phyloP scores from a whole-genome alignment of 1,140 invertebrate species.

The Theocolax elegans region DNA sequence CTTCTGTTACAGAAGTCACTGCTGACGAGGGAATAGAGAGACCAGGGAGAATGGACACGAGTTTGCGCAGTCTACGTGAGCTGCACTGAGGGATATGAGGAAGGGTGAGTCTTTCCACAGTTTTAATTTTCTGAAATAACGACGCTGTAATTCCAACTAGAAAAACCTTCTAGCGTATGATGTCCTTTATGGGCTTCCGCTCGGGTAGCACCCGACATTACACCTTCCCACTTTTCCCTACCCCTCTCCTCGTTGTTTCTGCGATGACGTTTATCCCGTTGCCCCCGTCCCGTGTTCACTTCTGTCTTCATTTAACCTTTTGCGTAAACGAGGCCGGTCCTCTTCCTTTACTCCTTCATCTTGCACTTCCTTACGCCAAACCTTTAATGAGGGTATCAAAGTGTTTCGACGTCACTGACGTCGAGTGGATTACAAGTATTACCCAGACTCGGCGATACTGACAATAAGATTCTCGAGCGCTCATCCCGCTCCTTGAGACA shows the following conservation, averaged over 20 bases:
- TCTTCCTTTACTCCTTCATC: not conserved
- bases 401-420: conserved; percentile 49
- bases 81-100: not conserved
- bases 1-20: not conserved
- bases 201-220: not conserved
- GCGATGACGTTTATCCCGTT: not conserved
- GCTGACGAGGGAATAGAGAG: not conserved
- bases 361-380: not conserved
- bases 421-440: conserved; percentile 51
- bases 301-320: not conserved
- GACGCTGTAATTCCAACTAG: not conserved
- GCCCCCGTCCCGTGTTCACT: not conserved
- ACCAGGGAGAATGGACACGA: conserved; percentile 3
- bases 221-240: not conserved
- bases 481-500: not conserved
- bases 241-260: not conserved
- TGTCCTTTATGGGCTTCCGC: not conserved
- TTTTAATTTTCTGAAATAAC: conserved; percentile 22
- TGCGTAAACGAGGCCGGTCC: not conserved
- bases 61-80: not conserved
- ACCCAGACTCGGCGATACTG: conserved; percentile 41
- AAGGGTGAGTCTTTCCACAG: not conserved
- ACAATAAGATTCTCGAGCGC: conserved; percentile 40
- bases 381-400: conserved; percentile 58
- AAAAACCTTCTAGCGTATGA: conserved; percentile 9